Evolutionary conservation across 2,113 vertebrate species (phyloP), one percentile per base, ranked within the genome.

Genomic region (Nannobrachium achirus): DNA sequence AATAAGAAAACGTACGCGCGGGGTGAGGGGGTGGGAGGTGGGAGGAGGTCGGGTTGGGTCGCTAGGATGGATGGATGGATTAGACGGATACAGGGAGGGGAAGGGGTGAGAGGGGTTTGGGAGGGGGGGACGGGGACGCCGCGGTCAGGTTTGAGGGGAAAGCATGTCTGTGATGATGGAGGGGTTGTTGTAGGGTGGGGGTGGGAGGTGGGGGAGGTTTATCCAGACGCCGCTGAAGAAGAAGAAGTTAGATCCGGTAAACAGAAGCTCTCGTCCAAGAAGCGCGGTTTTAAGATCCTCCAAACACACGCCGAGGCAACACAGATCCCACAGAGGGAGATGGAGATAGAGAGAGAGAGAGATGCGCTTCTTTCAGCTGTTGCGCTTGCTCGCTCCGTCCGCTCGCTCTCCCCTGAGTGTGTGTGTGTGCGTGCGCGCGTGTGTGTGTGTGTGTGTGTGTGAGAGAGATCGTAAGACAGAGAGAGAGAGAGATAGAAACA

Each of bases 371-470:
- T 77, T 75, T 91, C 89, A 92, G 91, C 91, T 93, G 92, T 93
- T 92, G 92, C 92, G 82, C 89, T 88, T 63, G 77, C 81, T 86
- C n/a, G n/a, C n/a, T n/a, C n/a, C n/a, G n/a, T n/a, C n/a, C n/a
- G 70, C 76, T 76, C 81, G 71, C 20, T 78, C 75, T 81, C 66
- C 77, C 51, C 42, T 61, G 66, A 70, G 65, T 51, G 55, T 7
- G 79, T 44, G 68, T 73, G 66, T 63, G 70, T 53, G 69, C 14
- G 73, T 67, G 63, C 18, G 64, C n/a, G 53, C 25, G 62, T 14
- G 51, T 38, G 63, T 6, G 41, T 19, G 45, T 19, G 39, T 39
- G 56, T 25, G 25, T 7, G 56, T 16, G 33, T 20, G 61, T 44
- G 14, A 58, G 51, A 57, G 49, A 51, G 9, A 60, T n/a, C n/a